phyloP scores from a whole-genome alignment of 2,888 invertebrate genomes.

The Aspidapion aeneum region DNA sequence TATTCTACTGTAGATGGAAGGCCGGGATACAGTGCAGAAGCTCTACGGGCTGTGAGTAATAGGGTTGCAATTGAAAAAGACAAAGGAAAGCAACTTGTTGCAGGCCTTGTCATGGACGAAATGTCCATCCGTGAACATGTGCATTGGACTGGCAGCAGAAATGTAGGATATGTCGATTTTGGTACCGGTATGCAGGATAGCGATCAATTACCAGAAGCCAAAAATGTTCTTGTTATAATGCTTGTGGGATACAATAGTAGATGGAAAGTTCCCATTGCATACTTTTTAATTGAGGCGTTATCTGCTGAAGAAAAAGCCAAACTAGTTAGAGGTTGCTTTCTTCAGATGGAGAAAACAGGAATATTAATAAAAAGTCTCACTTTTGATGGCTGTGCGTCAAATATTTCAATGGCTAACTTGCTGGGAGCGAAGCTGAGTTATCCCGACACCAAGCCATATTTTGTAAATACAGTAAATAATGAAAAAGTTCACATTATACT shows the following conservation, averaged over 20 bases:
- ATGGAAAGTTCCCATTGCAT: conserved; percentile 10
- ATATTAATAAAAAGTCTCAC: conserved; percentile 12
- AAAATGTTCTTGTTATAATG: conserved; percentile 15
- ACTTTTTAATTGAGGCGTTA: conserved; percentile 14
- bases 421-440: conserved; percentile 8
- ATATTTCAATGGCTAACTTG: conserved; percentile 15
- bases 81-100: conserved; percentile 12
- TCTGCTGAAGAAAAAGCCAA: conserved; percentile 8
- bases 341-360: conserved; percentile 3
- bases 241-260: conserved; percentile 7
- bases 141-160: conserved; percentile 18
- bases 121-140: conserved; percentile 25
- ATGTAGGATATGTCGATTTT: conserved; percentile 10
- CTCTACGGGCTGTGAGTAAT: conserved; percentile 20
- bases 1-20: conserved; percentile 25
- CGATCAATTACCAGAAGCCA: conserved; percentile 9
- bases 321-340: conserved; percentile 10
- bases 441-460: conserved; percentile 3
- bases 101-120: conserved; percentile 24
- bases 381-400: conserved; percentile 17
- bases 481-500: too few species aligned
- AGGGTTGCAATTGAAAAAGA: conserved; percentile 9
- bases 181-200: conserved; percentile 1
- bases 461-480: conserved; percentile 3
- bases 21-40: conserved; percentile 27